phyloP scores from a whole-genome alignment of 1,140 invertebrate species.

The Mesaphorura yosii region DNA sequence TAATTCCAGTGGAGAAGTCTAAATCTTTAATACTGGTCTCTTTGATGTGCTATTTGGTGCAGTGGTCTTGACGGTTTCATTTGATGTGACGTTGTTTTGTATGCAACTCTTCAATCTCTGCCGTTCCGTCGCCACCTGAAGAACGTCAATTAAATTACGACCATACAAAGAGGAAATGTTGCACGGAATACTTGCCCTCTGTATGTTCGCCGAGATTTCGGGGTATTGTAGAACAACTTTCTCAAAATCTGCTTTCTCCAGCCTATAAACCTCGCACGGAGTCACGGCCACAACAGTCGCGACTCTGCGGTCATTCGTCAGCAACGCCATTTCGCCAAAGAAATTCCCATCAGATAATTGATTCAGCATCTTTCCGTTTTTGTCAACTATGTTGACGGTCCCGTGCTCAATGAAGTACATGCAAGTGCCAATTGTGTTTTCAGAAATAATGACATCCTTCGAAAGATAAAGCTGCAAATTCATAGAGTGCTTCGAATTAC shows the following conservation, averaged over 20 bases:
- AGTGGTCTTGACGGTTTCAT: too few species aligned
- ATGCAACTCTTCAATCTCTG: too few species aligned
- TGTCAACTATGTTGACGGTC: slow-evolving; percentile 1
- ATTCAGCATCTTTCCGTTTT: neutral
- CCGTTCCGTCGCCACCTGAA: too few species aligned
- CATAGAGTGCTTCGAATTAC: neutral
- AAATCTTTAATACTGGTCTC: too few species aligned
- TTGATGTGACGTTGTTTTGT: too few species aligned
- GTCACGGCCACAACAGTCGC: neutral
- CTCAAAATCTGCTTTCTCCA: neutral
- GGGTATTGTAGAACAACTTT: neutral
- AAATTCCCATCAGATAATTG: slow-evolving; percentile 14
- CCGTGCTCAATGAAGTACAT: slow-evolving; percentile 22
- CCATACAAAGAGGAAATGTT: too few species aligned
- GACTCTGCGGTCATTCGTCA: slow-evolving; percentile 12
- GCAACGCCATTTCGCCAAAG: slow-evolving; percentile 17
- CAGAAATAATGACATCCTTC: slow-evolving; percentile 12
- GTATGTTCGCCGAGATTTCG: neutral
- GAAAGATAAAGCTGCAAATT: slow-evolving; percentile 10
- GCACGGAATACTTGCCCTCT: too few species aligned
- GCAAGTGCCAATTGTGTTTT: slow-evolving; percentile 2
- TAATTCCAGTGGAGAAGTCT: too few species aligned
- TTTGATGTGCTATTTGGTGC: too few species aligned
- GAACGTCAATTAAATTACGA: too few species aligned
- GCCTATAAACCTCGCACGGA: neutral